Percentiles rank a stretch among this genome's conserved stretches.
Evolutionary conservation across 1,140 invertebrate genomes (phyloP).

Genomic region (Thaumatotibia leucotreta): DNA sequence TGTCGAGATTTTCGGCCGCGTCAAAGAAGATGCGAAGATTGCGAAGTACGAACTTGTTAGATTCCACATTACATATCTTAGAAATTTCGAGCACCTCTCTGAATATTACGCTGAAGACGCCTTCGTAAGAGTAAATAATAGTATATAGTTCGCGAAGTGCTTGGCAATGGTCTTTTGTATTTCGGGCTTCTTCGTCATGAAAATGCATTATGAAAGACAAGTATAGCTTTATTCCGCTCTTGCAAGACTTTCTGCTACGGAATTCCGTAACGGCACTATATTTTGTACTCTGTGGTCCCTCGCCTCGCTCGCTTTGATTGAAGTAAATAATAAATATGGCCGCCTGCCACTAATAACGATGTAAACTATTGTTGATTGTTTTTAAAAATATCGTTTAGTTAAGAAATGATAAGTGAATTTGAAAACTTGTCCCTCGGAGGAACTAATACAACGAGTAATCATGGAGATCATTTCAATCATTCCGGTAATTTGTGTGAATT

Average conservation of each 20-base stretch:
- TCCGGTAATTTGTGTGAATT: conserved; percentile 50
- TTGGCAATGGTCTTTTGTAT: no score
- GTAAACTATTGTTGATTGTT: conserved; percentile 71
- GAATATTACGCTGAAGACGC: no score
- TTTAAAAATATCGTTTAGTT: conserved; percentile 44
- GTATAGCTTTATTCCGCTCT: no score
- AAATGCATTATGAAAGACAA: no score
- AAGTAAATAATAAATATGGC: conserved; percentile 72
- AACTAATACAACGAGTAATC: conserved; percentile 66
- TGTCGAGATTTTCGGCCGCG: no score
- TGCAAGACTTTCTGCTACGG: neutral
- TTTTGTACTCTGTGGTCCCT: neutral
- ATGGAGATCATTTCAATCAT: conserved; percentile 70
- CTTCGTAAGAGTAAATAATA: no score
- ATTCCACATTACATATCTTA: no score
- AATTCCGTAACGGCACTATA: neutral
- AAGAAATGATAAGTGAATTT: conserved; percentile 76
- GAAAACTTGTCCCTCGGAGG: conserved; percentile 74
- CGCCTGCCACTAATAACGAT: conserved; percentile 62
- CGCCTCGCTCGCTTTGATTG: neutral
- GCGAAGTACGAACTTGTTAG: no score
- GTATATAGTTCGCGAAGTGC: no score
- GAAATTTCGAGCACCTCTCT: no score
- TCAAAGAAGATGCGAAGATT: no score
- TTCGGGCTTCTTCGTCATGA: no score